Base-by-base conservation (phyloP, 2,113 vertebrate genomes). In the Megaptera novaeangliae region DNA sequence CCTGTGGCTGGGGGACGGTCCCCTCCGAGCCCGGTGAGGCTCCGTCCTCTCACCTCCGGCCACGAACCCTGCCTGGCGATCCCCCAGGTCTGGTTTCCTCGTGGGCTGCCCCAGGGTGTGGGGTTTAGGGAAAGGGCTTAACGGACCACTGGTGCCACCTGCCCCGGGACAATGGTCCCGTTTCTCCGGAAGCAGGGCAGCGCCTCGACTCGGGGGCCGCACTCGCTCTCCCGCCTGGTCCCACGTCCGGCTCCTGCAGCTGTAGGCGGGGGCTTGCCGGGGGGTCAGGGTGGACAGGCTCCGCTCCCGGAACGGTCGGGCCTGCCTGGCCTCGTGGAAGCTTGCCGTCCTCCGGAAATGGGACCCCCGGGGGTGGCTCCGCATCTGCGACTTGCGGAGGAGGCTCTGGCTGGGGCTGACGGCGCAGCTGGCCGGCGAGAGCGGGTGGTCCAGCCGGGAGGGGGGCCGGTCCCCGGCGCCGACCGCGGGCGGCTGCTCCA, bases 291-390 rank as follows among this genome's bases (percentile, higher is more conserved):
- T 98, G 68, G 99, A 99, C 99, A 99, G 98, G 98, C 99, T 99
- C 86, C 99, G 98, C 97, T 99, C 99, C 97, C 99, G 98, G 98
- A 99, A 99, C 3, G 99, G 99, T 92, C 99, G 99, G 68, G 98
- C 97, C 78, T 99, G 99, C 98, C 98, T 99, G 95, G 98, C 97
- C 96, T 99, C 99, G 7, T 99, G 99, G 78, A 99, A 99, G 96
- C 99, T 99, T 63, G 99, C 99, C 0, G 99, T 99, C 96, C 99
- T 99, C 93, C 99, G 98, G 96, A 99, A 99, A 81, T 99, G 98
- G 0, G 99, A 98, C 88, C 99, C 99, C 95, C 98, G 99, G 85
- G 98, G 96, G 81, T 94, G 98, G 71, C 98, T 89, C n/a, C 99
- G 98, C 39, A 94, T 71, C 97, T 98, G 99, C 80, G 98, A 98